Percentiles rank a stretch among this genome's conserved stretches.
Evolutionary conservation across 2,797 vertebrate genomes (phyloP).

Genomic region (Clamator glandarius): DNA sequence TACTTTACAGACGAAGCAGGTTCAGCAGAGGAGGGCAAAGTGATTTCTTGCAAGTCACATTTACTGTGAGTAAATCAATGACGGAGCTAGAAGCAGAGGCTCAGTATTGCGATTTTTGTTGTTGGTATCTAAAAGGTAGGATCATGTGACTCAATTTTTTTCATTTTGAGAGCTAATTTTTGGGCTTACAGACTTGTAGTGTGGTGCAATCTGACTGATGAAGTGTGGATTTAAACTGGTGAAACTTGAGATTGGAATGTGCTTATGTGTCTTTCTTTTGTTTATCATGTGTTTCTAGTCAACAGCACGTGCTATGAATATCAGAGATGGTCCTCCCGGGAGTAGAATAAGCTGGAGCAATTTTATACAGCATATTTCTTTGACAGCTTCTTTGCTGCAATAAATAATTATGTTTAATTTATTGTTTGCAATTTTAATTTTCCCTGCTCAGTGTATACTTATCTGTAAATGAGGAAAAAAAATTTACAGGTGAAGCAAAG

Average conservation of each 20-base stretch:
- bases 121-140: neutral
- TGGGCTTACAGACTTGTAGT: neutral
- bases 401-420: neutral
- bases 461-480: neutral
- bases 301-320: neutral
- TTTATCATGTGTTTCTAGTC: slow-evolving; percentile 2
- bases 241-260: neutral
- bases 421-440: neutral
- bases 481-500: neutral
- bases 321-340: neutral
- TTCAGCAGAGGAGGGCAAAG: neutral
- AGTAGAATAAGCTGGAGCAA: neutral
- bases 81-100: neutral
- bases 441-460: neutral
- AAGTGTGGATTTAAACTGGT: neutral
- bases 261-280: neutral
- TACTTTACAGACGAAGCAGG: neutral
- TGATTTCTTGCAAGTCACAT: neutral
- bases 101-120: neutral
- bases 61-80: neutral
- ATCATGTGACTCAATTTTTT: neutral
- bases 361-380: neutral
- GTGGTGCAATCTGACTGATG: neutral
- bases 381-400: neutral
- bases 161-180: neutral